phyloP scores from a whole-genome alignment of 2,113 vertebrate genomes.

The Rattus rattus region DNA sequence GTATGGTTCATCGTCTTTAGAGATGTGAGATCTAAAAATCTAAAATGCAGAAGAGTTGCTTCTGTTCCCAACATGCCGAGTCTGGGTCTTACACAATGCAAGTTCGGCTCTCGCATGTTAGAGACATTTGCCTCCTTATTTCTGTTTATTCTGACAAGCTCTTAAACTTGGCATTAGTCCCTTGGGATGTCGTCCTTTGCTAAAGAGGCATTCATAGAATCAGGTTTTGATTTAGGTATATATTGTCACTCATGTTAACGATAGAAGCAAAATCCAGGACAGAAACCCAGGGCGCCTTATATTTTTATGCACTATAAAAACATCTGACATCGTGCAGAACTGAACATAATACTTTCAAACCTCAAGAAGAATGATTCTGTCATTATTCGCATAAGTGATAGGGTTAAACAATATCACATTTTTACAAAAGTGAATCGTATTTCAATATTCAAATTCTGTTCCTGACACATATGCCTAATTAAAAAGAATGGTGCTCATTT shows the following conservation, averaged over 20 bases:
- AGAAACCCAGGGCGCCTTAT: not conserved
- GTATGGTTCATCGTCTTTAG: not conserved
- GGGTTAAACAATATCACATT: conserved; percentile 8
- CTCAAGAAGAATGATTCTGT: conserved; percentile 5
- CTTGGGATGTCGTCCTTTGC: not conserved
- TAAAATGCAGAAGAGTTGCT: not conserved
- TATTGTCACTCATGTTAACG: not conserved
- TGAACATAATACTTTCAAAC: not conserved
- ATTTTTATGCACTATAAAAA: not conserved
- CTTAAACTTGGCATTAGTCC: conserved; percentile 11
- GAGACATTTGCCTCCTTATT: conserved; percentile 9
- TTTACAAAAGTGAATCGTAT: conserved; percentile 17
- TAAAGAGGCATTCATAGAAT: not conserved
- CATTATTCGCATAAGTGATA: not conserved
- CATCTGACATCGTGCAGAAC: not conserved
- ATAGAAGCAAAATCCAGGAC: not conserved
- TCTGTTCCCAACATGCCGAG: not conserved
- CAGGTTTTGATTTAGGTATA: not conserved
- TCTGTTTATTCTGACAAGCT: conserved; percentile 15
- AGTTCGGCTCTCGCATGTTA: not conserved
- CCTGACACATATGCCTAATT: not conserved
- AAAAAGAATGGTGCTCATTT: not conserved
- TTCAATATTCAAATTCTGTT: conserved; percentile 50
- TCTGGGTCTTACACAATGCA: not conserved
- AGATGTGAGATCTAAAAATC: not conserved